Base-by-base conservation (phyloP, 2,797 vertebrate genomes). In the Eulemur rubriventer region DNA sequence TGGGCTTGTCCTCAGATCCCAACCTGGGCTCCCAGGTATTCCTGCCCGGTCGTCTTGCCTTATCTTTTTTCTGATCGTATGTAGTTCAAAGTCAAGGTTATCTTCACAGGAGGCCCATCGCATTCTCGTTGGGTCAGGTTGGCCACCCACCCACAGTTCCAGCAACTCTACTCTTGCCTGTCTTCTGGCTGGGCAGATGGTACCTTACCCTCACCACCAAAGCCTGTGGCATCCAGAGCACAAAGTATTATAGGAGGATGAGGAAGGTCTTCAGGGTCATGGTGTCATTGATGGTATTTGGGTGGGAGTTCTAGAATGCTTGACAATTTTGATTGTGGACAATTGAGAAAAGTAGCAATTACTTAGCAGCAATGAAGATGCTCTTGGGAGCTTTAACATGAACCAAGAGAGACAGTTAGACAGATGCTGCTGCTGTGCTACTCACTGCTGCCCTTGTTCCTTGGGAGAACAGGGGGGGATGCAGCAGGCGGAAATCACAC, bases 181-280 rank as follows among this genome's bases (percentile, higher is more conserved):
- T 1, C 10, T 28, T 48, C 28, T 7, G 48, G 38, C 17, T 6
- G 16, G 11, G 22, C 38, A 20, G 9, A 33, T 1, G 6, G 18
- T 18, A 1, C 50, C 7, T 14, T 24, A 48, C 14, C 41, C 16
- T 2, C 28, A 20, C 3, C 4, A 73, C 38, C 1, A 22, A 33
- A 33, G 11, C 8, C 26, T 33, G 52, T 26, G 52, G 14, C 52
- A 28, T 17, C 18, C 67, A 59, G 17, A 70, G 41, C 52, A 17
- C 4, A 30, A 24, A 24, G 8, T 17, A 3, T 7, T n/a, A n/a
- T 2, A 11, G 7, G 24, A 9, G 4, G 30, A 24, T 16, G 3
- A 28, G 67, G 55, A 0, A 33, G 12, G 33, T 3, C 26, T 9
- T 12, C 24, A 11, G 14, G 11, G 26, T 50, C 26, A 18, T 26